phyloP scores from a whole-genome alignment of 2,888 invertebrate species.

The Melinopterus prodromus region DNA sequence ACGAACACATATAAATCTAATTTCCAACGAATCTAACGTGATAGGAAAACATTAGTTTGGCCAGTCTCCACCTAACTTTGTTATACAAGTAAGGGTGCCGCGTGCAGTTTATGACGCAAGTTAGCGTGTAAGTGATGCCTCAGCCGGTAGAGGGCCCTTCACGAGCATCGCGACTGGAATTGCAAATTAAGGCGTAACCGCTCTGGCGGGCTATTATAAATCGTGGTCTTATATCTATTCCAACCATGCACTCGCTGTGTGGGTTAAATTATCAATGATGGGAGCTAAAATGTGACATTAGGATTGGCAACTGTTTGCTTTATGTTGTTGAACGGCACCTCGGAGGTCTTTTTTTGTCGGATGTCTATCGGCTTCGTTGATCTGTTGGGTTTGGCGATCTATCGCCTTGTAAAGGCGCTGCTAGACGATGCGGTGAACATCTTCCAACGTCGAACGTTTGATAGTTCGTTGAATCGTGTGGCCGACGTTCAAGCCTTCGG shows the following conservation, averaged over 20 bases:
- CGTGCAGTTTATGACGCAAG: neutral
- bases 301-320: neutral
- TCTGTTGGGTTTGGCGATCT: no score
- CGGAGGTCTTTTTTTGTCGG: no score
- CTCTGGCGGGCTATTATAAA: neutral
- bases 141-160: neutral
- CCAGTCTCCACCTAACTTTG: slow-evolving; percentile 4
- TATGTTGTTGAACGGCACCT: neutral
- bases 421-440: no score
- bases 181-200: neutral
- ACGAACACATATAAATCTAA: neutral
- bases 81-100: neutral
- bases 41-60: neutral
- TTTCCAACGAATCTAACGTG: neutral
- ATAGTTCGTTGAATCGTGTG: no score
- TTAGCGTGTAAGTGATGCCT: neutral
- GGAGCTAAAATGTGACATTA: neutral
- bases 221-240: neutral
- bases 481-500: no score
- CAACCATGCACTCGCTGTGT: neutral
- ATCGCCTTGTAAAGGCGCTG: no score
- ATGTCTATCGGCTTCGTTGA: no score
- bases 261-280: neutral
- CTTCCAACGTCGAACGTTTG: no score
- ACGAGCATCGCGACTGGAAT: neutral